These are phyloP conservation scores for Metallyticus violacea DNA, from an alignment of 2,888 invertebrate species.

Conservation along the genomic window DNA sequence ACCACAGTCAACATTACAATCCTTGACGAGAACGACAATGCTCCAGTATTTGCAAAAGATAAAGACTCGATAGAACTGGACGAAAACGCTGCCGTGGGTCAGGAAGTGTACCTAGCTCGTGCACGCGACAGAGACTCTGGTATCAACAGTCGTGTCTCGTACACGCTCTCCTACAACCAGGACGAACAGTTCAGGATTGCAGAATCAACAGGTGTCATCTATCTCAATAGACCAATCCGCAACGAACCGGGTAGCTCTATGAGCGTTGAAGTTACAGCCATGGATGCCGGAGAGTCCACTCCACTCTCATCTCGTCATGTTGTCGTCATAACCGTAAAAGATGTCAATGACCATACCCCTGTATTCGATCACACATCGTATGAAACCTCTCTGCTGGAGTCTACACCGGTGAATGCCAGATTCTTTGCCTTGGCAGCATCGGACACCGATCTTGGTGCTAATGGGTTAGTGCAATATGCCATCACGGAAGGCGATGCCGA, in stretches of 20 bases:
- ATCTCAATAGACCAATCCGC: constrained; percentile 75
- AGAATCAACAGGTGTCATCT: constrained; percentile 83
- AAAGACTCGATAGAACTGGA: constrained; percentile 75
- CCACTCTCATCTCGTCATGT: constrained; percentile 72
- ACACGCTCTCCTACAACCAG: constrained; percentile 75
- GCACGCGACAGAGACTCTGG: constrained; percentile 87
- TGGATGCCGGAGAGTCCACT: constrained; percentile 76
- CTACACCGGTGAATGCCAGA: constrained; percentile 84
- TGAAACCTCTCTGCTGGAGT: constrained; percentile 87
- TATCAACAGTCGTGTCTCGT: constrained; percentile 81
- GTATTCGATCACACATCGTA: constrained; percentile 89
- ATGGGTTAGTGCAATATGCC: constrained; percentile 75
- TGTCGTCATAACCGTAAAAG: constrained; percentile 70
- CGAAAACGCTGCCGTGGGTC: constrained; percentile 91
- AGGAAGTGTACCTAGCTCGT: constrained; percentile 84
- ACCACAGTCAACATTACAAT: constrained; percentile 78
- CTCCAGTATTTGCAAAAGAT: constrained; percentile 76
- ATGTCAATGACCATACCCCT: constrained; percentile 95
- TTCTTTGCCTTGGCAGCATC: constrained; percentile 88
- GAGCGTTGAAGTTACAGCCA: constrained; percentile 75
- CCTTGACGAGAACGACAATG: constrained; percentile 87
- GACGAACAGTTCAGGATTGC: constrained; percentile 81
- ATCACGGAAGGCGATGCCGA: constrained; percentile 85
- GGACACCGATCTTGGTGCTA: constrained; percentile 81
- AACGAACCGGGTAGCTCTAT: constrained; percentile 69